These are phyloP conservation scores for Ischnus inquisitorius DNA, from an alignment of 2,888 invertebrate genomes.

Conservation along the genomic window DNA sequence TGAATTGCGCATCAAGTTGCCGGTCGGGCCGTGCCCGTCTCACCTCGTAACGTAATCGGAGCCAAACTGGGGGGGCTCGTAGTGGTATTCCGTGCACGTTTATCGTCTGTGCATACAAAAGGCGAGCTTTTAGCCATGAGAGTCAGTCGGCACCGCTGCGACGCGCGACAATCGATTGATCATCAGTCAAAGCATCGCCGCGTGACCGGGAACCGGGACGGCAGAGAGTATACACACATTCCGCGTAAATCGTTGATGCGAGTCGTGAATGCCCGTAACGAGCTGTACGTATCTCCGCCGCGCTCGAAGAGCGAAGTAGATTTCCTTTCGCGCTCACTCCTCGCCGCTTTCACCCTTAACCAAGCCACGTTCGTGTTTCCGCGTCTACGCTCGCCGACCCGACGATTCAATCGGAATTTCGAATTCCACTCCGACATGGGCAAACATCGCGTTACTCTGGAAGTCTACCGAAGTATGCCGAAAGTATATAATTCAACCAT, in stretches of 20 bases:
- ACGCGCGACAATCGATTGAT: conserved; percentile 60
- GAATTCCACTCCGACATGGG: background rate
- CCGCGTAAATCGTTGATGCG: conserved; percentile 35
- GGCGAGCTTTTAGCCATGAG: background rate
- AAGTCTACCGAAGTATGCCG: no score
- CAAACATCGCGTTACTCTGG: no score
- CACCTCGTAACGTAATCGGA: conserved; percentile 23
- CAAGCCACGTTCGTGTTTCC: background rate
- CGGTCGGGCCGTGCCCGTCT: conserved; percentile 42
- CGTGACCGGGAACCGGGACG: background rate
- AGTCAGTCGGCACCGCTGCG: conserved; percentile 17
- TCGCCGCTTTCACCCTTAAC: no score
- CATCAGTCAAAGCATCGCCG: conserved; percentile 32
- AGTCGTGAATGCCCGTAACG: conserved; percentile 56
- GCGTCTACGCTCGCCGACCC: background rate
- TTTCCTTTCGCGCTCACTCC: conserved; percentile 23
- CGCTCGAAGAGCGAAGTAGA: background rate
- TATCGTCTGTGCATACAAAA: conserved; percentile 1
- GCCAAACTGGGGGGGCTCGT: conserved; percentile 31
- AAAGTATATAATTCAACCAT: background rate
- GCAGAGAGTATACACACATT: background rate
- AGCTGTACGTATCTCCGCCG: conserved; percentile 31
- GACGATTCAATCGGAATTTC: conserved; percentile 22
- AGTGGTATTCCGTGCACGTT: conserved; percentile 12
- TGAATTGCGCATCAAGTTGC: conserved; percentile 61